Conservation (phyloP, 2,888 invertebrate species). For the Acrobasis suavella region DNA sequence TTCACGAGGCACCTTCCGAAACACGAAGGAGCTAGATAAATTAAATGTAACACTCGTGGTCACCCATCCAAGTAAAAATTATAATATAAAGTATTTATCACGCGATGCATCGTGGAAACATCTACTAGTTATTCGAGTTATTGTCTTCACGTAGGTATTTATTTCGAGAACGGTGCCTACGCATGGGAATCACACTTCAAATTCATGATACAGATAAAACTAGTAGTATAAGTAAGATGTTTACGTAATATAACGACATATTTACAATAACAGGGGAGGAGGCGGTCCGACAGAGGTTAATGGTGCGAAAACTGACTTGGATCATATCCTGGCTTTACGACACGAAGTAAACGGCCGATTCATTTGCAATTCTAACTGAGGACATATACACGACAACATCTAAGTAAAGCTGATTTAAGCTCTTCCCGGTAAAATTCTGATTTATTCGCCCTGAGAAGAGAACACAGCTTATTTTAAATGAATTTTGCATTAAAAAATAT, state of each 20-base stretch:
- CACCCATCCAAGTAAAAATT: too few species aligned
- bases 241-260: slow-evolving; percentile 50
- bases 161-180: neutral
- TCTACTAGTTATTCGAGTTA: neutral
- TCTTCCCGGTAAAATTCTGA: neutral
- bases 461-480: too few species aligned
- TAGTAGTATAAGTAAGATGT: slow-evolving; percentile 31
- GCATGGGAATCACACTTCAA: slow-evolving; percentile 13
- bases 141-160: neutral
- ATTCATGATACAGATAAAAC: slow-evolving; percentile 15
- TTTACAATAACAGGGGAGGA: slow-evolving; percentile 68
- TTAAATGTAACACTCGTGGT: too few species aligned
- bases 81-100: too few species aligned
- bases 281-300: slow-evolving; percentile 71
- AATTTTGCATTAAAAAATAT: too few species aligned
- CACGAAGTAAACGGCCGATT: slow-evolving; percentile 78
- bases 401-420: neutral
- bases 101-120: neutral
- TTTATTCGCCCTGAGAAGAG: neutral
- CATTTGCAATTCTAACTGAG: slow-evolving; percentile 81
- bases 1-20: too few species aligned
- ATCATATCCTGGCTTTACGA: slow-evolving; percentile 81
- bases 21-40: too few species aligned
- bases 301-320: slow-evolving; percentile 81
- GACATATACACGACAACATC: slow-evolving; percentile 44